Evolutionary conservation across 2,888 invertebrate species (phyloP).

Genomic region (Melangyna quadrimaculata): DNA sequence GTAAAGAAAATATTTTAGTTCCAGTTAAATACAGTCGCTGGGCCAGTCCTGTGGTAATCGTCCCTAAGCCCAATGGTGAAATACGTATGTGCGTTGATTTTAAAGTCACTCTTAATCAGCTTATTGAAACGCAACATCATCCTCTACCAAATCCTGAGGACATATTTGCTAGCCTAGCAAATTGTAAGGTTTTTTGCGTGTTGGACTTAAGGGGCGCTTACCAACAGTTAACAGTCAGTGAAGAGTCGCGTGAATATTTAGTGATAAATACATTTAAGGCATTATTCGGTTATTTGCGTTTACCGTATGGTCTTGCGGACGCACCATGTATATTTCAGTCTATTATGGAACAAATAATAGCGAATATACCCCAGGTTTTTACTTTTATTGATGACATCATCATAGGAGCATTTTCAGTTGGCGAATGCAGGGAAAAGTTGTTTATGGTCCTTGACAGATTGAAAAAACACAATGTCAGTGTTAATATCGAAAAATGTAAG

Average conservation of each 20-base stretch:
- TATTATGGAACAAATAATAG: conserved; percentile 50
- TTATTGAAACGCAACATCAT: conserved; percentile 71
- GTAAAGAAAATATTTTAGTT: neutral
- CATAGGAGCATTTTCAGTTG: neutral
- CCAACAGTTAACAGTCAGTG: conserved; percentile 74
- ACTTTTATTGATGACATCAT: conserved; percentile 44
- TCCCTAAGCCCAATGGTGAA: conserved; percentile 72
- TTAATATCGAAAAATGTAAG: conserved; percentile 57
- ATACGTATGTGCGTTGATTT: conserved; percentile 71
- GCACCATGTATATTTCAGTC: conserved; percentile 71
- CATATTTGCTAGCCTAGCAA: conserved; percentile 63
- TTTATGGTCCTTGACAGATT: conserved; percentile 40
- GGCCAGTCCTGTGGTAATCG: conserved; percentile 75
- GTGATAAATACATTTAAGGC: conserved; percentile 76
- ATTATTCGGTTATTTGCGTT: conserved; percentile 73
- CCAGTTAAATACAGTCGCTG: conserved; percentile 71
- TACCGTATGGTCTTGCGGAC: conserved; percentile 74
- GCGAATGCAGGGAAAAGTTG: conserved; percentile 51
- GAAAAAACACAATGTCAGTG: conserved; percentile 47
- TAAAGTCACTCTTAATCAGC: conserved; percentile 71
- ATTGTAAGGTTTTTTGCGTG: conserved; percentile 66
- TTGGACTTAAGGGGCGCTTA: conserved; percentile 75
- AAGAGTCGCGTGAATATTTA: conserved; percentile 73
- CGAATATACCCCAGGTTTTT: neutral
- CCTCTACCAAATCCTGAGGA: conserved; percentile 64